These are phyloP conservation scores for Cyprinodon variegatus DNA, from an alignment of 2,113 vertebrate species.

Conservation along the genomic window DNA sequence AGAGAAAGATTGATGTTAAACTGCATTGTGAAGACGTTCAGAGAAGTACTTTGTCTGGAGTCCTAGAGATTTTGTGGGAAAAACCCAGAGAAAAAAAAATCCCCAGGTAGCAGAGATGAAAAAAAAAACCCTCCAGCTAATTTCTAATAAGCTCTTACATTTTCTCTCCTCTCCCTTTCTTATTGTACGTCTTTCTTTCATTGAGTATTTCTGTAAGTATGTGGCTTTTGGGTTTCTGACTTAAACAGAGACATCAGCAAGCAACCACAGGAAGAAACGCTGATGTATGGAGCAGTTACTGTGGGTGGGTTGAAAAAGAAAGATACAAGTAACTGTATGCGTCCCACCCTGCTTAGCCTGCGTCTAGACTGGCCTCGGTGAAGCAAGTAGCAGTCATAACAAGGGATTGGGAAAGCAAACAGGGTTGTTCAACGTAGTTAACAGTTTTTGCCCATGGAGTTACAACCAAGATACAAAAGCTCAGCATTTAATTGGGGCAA, in stretches of 20 bases:
- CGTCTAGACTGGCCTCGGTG: conserved; percentile 66
- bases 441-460: conserved; percentile 40
- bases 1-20: conserved; percentile 12
- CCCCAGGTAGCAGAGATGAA: conserved; percentile 38
- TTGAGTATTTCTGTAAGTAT: conserved; percentile 40
- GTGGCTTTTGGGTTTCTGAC: conserved; percentile 63
- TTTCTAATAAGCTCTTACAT: conserved; percentile 51
- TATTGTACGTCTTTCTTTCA: conserved; percentile 30
- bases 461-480: conserved; percentile 48
- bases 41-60: conserved; percentile 43
- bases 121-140: conserved; percentile 45
- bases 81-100: conserved; percentile 63
- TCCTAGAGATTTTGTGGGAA: conserved; percentile 59
- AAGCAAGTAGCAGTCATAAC: conserved; percentile 64
- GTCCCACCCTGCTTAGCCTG: conserved; percentile 76
- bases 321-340: conserved; percentile 74
- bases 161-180: conserved; percentile 9
- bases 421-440: conserved; percentile 42
- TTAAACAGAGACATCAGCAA: conserved; percentile 59
- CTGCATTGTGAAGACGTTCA: conserved; percentile 16
- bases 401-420: conserved; percentile 69
- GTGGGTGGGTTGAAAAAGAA: conserved; percentile 74
- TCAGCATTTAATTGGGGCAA: conserved; percentile 57
- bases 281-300: conserved; percentile 60
- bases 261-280: conserved; percentile 67